phyloP scores from a whole-genome alignment of 2,113 vertebrate genomes.

The Brachionichthys hirsutus region DNA sequence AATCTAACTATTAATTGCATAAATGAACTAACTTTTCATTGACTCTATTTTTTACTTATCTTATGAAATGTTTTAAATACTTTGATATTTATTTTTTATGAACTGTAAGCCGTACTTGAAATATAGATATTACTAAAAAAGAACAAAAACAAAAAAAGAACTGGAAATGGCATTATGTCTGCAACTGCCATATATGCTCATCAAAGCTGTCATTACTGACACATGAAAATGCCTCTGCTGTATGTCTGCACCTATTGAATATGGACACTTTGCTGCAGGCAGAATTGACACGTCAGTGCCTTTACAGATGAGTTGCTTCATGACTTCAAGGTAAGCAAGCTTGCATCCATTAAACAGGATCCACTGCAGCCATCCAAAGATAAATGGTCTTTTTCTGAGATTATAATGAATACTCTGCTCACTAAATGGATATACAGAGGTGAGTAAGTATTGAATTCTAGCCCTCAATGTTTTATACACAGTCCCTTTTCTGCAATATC shows the following conservation, averaged over 20 bases:
- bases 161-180: not conserved
- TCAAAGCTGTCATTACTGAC: conserved; percentile 36
- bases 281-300: conserved; percentile 7
- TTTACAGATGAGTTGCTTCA: conserved; percentile 34
- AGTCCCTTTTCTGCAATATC: not conserved
- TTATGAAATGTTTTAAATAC: too few relatives aligned
- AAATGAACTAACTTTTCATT: too few relatives aligned
- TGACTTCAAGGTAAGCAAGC: conserved; percentile 41
- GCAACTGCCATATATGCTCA: conserved; percentile 19
- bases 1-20: too few relatives aligned
- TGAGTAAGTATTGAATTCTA: conserved; percentile 19
- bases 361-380: conserved; percentile 5
- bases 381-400: conserved; percentile 26
- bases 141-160: too few relatives aligned
- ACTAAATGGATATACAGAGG: conserved; percentile 5
- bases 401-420: conserved; percentile 18
- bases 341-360: conserved; percentile 26
- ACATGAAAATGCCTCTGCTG: conserved; percentile 19
- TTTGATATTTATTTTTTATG: too few relatives aligned
- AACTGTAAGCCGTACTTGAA: too few relatives aligned
- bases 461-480: conserved; percentile 2
- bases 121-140: too few relatives aligned
- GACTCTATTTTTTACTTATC: too few relatives aligned
- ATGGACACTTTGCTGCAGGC: conserved; percentile 11
- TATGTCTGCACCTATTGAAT: conserved; percentile 21